These are phyloP conservation scores for Andrena chrysosceles DNA, from an alignment of 2,888 invertebrate species.

Conservation along the genomic window DNA sequence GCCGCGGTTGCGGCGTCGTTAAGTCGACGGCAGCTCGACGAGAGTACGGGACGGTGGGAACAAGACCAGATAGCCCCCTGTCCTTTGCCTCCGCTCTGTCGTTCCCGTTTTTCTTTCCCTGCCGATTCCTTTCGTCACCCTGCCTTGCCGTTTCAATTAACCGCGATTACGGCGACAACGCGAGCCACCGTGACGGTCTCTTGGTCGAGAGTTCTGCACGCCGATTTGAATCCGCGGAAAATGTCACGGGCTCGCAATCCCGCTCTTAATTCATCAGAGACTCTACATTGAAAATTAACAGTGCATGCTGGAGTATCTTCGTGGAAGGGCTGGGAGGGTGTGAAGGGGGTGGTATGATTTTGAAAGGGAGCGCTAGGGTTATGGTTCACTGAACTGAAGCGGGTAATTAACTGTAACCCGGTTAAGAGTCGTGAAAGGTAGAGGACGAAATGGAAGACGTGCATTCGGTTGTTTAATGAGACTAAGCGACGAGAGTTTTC, in stretches of 20 bases:
- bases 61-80: conserved; percentile 55
- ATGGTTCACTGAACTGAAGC: conserved; percentile 36
- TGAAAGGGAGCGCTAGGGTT: conserved; percentile 26
- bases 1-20: conserved; percentile 70
- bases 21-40: conserved; percentile 69
- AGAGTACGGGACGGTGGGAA: conserved; percentile 71
- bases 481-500: conserved; percentile 4
- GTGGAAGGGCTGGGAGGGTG: not conserved
- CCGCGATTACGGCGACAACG: conserved; percentile 75
- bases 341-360: conserved; percentile 1
- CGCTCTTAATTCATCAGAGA: conserved; percentile 43
- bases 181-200: conserved; percentile 56
- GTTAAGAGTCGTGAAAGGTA: conserved; percentile 46
- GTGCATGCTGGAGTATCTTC: conserved; percentile 42
- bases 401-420: conserved; percentile 63
- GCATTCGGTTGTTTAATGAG: conserved; percentile 60
- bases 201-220: conserved; percentile 27
- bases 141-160: conserved; percentile 76
- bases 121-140: conserved; percentile 17
- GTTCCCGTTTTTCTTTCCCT: conserved; percentile 5
- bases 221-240: conserved; percentile 37
- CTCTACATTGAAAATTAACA: conserved; percentile 63
- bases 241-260: conserved; percentile 50
- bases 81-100: conserved; percentile 29
- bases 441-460: conserved; percentile 44